Percentiles rank a stretch among this genome's conserved stretches.
Conservation (phyloP, 2,113 vertebrate genomes). For the Xyliphius kryptos region DNA sequence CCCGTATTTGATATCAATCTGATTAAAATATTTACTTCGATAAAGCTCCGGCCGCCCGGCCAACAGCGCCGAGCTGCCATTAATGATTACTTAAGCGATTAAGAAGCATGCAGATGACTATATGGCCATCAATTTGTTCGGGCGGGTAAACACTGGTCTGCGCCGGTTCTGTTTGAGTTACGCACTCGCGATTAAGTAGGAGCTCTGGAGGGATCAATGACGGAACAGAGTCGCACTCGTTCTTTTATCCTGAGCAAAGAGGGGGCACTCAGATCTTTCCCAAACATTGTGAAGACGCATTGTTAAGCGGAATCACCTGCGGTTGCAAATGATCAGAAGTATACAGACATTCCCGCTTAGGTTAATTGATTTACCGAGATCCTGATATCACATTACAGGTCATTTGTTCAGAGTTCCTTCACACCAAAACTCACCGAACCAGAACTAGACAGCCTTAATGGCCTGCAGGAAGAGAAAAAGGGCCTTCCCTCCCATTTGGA, state of each 20-base stretch:
- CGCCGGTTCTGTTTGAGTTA: constrained; percentile 27
- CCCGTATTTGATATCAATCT: constrained; percentile 72
- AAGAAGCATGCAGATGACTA: constrained; percentile 57
- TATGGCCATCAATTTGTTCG: constrained; percentile 53
- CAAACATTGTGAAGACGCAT: constrained; percentile 20
- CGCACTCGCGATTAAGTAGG: constrained; percentile 15
- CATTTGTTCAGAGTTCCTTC: too few relatives aligned
- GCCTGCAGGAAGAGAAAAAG: too few relatives aligned
- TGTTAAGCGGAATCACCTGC: background rate
- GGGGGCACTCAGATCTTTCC: constrained; percentile 11
- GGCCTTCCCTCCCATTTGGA: too few relatives aligned
- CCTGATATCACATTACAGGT: too few relatives aligned
- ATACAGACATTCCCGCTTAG: too few relatives aligned
- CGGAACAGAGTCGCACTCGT: background rate
- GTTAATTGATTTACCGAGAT: too few relatives aligned
- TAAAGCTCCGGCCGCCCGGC: constrained; percentile 56
- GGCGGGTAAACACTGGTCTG: constrained; percentile 50
- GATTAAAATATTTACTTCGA: constrained; percentile 72
- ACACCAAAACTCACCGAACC: too few relatives aligned
- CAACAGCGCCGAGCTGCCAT: constrained; percentile 53
- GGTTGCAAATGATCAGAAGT: too few relatives aligned
- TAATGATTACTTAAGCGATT: constrained; percentile 66
- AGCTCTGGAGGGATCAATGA: constrained; percentile 24
- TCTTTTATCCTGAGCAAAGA: constrained; percentile 32
- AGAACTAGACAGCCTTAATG: too few relatives aligned